Conservation (phyloP, 64 coral and sea anemone species). For the Stylophora pistillata region DNA sequence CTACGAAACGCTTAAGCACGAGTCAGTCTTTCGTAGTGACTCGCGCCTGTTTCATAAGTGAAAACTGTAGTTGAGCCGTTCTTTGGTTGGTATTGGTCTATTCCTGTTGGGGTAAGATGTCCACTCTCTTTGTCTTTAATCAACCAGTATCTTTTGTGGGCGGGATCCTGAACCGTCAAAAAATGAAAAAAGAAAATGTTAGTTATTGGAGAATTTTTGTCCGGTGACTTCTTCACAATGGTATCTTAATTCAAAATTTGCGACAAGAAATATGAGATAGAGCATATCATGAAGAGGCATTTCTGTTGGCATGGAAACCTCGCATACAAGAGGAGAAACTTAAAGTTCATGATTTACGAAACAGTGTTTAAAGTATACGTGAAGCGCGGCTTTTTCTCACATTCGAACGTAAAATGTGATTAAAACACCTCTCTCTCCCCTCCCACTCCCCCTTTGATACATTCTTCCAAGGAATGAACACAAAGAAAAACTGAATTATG, state of each 20-base stretch:
- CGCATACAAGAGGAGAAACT: too few relatives aligned
- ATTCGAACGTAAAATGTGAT: neutral
- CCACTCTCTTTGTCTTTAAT: conserved; percentile 9
- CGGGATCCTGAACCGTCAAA: neutral
- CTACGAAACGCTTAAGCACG: too few relatives aligned
- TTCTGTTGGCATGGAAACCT: too few relatives aligned
- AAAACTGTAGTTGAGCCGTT: conserved; percentile 9
- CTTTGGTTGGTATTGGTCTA: neutral
- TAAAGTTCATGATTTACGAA: too few relatives aligned
- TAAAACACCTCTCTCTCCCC: too few relatives aligned
- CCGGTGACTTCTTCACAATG: neutral
- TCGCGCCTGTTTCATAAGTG: neutral
- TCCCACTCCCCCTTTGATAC: too few relatives aligned
- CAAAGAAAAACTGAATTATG: neutral
- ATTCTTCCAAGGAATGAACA: neutral
- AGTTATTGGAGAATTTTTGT: neutral
- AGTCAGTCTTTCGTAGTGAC: neutral
- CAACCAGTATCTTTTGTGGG: neutral
- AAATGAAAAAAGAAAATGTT: neutral
- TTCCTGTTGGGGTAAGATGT: neutral
- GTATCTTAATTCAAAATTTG: neutral
- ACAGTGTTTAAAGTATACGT: neutral
- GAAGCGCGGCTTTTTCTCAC: neutral
- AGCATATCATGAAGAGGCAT: too few relatives aligned
- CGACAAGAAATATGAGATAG: too few relatives aligned